Percentiles rank a stretch among this genome's conserved stretches.
These are phyloP conservation scores for Drosophila neocordata DNA, from an alignment of 1,140 invertebrate genomes.

Conservation along the genomic window DNA sequence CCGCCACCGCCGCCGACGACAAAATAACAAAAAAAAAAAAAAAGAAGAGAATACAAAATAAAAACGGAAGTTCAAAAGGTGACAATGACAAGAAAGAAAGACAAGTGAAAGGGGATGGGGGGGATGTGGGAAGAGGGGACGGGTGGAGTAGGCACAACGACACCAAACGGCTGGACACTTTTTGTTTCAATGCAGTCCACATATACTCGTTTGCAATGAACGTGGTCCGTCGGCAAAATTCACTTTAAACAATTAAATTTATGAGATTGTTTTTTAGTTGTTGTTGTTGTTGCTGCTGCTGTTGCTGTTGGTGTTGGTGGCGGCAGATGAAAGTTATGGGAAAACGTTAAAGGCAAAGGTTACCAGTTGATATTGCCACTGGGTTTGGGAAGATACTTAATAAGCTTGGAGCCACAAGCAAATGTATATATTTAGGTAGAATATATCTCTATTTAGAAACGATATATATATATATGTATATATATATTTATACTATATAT, in stretches of 20 bases:
- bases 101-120: not conserved
- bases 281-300: conserved; percentile 1
- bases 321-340: conserved; percentile 52
- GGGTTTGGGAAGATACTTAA: not conserved
- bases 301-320: conserved; percentile 6
- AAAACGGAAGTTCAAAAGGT: conserved; percentile 79
- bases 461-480: conserved; percentile 19
- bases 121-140: too few relatives aligned
- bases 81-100: conserved; percentile 55
- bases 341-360: conserved; percentile 21
- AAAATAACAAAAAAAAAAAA: conserved; percentile 21
- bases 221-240: conserved; percentile 62
- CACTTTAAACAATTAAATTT: conserved; percentile 79
- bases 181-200: not conserved
- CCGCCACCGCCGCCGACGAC: conserved; percentile 21
- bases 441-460: not conserved
- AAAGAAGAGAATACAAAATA: conserved; percentile 29
- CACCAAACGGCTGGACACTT: conserved; percentile 46
- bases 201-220: conserved; percentile 25
- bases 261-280: conserved; percentile 59
- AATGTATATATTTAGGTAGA: not conserved
- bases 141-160: too few relatives aligned
- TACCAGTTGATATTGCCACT: conserved; percentile 7
- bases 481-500: conserved; percentile 17
- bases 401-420: conserved; percentile 8